Conservation (phyloP, 2,113 vertebrate genomes). For the Sturnus vulgaris region DNA sequence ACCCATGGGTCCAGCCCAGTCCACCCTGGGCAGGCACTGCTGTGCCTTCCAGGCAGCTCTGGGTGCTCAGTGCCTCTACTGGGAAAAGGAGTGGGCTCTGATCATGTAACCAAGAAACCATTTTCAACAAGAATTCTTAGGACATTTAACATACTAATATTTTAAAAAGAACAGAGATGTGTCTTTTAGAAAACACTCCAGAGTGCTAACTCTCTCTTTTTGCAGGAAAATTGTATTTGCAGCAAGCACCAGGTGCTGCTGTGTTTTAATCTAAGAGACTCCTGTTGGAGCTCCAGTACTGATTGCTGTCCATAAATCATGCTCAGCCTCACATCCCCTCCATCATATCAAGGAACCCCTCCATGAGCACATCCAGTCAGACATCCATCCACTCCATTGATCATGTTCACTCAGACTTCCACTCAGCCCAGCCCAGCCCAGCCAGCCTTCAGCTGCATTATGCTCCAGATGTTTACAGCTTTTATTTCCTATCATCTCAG, state of each 20-base stretch:
- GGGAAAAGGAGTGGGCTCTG: not conserved
- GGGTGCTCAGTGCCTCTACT: not conserved
- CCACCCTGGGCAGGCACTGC: not conserved
- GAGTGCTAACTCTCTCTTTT: not conserved
- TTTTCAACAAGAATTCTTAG: not conserved
- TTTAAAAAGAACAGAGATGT: not conserved
- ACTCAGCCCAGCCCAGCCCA: not conserved
- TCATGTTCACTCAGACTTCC: not conserved
- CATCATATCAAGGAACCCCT: not conserved
- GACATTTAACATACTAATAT: not conserved
- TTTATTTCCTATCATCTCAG: not conserved
- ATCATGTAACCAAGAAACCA: not conserved
- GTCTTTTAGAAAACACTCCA: not conserved
- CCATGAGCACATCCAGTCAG: not conserved
- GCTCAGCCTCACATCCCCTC: not conserved
- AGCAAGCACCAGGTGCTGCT: not conserved
- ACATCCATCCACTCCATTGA: not conserved
- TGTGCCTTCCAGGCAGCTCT: not conserved
- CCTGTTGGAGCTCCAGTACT: not conserved
- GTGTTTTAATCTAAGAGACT: slow-evolving; percentile 35
- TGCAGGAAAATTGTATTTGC: not conserved
- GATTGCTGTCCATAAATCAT: slow-evolving; percentile 27
- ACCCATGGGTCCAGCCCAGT: not conserved
- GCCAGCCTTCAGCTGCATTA: not conserved
- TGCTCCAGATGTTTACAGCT: not conserved